Base-by-base conservation (phyloP, 1,140 invertebrate species). In the Druon quercuslanigerum region DNA sequence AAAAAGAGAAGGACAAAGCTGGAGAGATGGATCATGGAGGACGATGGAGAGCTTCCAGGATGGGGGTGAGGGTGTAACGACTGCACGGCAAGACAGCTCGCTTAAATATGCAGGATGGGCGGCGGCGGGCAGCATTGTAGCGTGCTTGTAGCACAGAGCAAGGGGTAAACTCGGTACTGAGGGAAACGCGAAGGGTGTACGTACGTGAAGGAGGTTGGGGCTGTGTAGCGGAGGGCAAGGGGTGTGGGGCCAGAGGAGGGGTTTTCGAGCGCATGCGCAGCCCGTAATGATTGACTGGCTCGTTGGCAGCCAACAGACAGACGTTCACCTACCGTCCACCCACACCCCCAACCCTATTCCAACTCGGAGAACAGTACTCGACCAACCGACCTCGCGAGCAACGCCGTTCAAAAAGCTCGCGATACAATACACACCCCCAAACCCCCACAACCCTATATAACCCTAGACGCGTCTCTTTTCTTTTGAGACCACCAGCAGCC, bases 281-380 rank as follows among this genome's bases (percentile, higher is more conserved):
- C 88, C 84, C 87, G 89, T 91, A 91, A 91, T 91, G 90, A 91
- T 91, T 91, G 90, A 91, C 90, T 91, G 90, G 90, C 89, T 91
- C 89, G 86, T 89, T 91, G 90, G 90, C 90, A 91, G 90, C 90
- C 90, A 91, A 91, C 90, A 91, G 90, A 91, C 90, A 91, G 90
- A 91, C 90, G 86, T 90, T 91, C 86, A 84, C 89, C 88, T 85
- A 85, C 86, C 84, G 56, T 71, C 52, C 83, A 81, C 80, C 82
- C 79, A 76, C 82, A 80, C 52, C 82, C 76, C 74, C 79, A 76
- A 76, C 76, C 79, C 80, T 73, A 74, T 75, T 70, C 75, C 76
- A 77, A 83, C 79, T 76, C 79, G 74, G 33, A 66, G 33, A 12
- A 60, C 60, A 54, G 46, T 74, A 79, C 66, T 80, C 70, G 80